These are phyloP conservation scores for Gymnarchus niloticus DNA, from an alignment of 2,113 vertebrate genomes.

Conservation along the genomic window DNA sequence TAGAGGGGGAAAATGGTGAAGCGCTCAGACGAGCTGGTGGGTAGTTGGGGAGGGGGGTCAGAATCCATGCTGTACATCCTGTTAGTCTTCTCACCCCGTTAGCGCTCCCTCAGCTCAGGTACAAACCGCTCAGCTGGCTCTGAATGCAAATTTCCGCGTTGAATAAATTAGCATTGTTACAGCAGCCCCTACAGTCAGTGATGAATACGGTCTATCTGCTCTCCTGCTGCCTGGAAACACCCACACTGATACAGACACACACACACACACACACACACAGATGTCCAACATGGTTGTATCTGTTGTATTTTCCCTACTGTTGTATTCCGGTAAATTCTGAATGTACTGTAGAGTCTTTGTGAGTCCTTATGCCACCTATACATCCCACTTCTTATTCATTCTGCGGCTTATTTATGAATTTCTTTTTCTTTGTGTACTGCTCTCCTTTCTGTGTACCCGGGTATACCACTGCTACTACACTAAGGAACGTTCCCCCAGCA, in stretches of 20 bases:
- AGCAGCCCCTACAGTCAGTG: not conserved
- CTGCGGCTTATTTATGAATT: too few species aligned
- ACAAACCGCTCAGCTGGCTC: not conserved
- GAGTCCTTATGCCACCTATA: too few species aligned
- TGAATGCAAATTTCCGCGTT: conserved; percentile 1
- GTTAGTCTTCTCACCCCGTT: not conserved
- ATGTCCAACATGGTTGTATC: too few species aligned
- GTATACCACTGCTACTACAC: too few species aligned
- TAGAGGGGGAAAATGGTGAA: not conserved
- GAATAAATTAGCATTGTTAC: conserved; percentile 8
- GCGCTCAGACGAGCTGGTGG: not conserved
- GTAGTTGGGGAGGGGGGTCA: not conserved
- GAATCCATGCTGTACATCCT: not conserved
- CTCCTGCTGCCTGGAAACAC: not conserved
- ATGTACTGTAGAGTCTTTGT: too few species aligned
- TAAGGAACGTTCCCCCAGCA: too few species aligned
- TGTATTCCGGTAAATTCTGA: too few species aligned
- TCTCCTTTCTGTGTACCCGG: too few species aligned
- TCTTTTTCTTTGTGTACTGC: too few species aligned
- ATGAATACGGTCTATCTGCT: not conserved
- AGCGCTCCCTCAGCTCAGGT: not conserved
- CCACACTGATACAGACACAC: not conserved
- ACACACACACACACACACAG: not conserved
- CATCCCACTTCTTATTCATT: too few species aligned
- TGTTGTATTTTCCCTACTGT: too few species aligned